Evolutionary conservation across 2,888 invertebrate species (phyloP), one percentile per base, ranked within the genome.

Genomic region (Microctonus aethiopoides): DNA sequence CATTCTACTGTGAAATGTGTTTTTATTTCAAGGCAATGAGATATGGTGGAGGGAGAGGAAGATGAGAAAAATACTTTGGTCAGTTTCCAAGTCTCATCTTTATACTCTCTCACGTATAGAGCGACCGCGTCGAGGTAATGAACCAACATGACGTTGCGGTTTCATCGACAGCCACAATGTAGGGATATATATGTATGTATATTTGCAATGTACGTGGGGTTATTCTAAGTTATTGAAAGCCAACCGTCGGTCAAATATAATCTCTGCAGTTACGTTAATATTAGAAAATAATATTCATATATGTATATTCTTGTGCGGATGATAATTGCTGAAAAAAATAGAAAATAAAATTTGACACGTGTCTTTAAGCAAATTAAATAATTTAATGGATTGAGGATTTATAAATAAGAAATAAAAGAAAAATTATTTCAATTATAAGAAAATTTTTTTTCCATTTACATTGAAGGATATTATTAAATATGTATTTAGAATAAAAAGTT

Each of bases 101-200:
- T 46, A 16, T 46, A 46, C 46, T 79, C 81, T 81, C 83, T 82
- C 82, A 79, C 82, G 81, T 82, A 80, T n/a, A n/a, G 81, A 83
- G 81, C 79, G 79, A 79, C 82, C 46, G 46, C 46, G 20, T 16
- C 46, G 46, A 46, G 16, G 80, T 85, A 85, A 85, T 85, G 84
- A 84, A 85, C 79, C 82, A 81, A 83, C 83, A 84, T 85, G 85
- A 85, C 84, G 20, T 84, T 84, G 85, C 83, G 82, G 83, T 83
- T 85, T 81, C 61, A 66, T 69, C 46, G 46, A 46, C 46, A 46
- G 3, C 29, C 3, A 7, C 7, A 29, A 5, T 5, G 29, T n/a
- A n/a, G n/a, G n/a, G n/a, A n/a, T n/a, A n/a, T n/a, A n/a, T n/a
- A 39, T 39, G 6, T 46, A 46, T 46, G 16, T 20, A 7, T 46